Base-by-base conservation (phyloP, 2,797 vertebrate species). In the Melanotaenia nigrans region DNA sequence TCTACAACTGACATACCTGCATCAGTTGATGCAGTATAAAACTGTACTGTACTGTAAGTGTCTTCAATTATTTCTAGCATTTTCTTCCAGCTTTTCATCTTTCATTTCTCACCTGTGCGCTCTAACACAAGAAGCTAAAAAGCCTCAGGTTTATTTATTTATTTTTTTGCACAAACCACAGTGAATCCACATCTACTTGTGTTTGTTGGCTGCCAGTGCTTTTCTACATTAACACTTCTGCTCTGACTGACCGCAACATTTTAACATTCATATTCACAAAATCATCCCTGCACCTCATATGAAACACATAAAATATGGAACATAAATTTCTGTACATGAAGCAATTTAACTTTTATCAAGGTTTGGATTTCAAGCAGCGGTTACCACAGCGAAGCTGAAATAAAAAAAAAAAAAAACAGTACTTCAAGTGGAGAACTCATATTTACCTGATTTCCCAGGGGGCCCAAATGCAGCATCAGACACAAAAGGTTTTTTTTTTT, bases 371-470 rank as follows among this genome's bases (percentile, higher is more conserved):
- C 13, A 30, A 65, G 40, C 60, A 62, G 61, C n/a, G 42, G 76
- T 73, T 73, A 71, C 71, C 4, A 4, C 61, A 61, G 70, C 51
- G 62, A 77, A 69, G 65, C 36, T 2, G 5, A 33, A 35, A 40
- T 35, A n/a, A n/a, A n/a, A n/a, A n/a, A n/a, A n/a, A 28, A 28
- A 73, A 66, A 53, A 73, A 67, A 56, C 59, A 64, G 56, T 35
- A 70, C 65, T 88, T 87, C 61, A 71, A 70, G 84, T 53, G 5
- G 57, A 75, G 72, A 75, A 56, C 71, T 80, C 77, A 57, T 78
- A 87, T 87, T 89, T 88, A 90, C 83, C 63, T 77, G 79, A 86
- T 89, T 90, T 90, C 87, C 85, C 85, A 54, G 20, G 14, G 71
- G 81, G 14, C 67, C 0, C 32, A 30, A 88, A 88, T n/a, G 56